Percentiles rank a stretch among this genome's conserved stretches.
phyloP scores from a whole-genome alignment of 1,140 invertebrate genomes.

The Lycorma delicatula region DNA sequence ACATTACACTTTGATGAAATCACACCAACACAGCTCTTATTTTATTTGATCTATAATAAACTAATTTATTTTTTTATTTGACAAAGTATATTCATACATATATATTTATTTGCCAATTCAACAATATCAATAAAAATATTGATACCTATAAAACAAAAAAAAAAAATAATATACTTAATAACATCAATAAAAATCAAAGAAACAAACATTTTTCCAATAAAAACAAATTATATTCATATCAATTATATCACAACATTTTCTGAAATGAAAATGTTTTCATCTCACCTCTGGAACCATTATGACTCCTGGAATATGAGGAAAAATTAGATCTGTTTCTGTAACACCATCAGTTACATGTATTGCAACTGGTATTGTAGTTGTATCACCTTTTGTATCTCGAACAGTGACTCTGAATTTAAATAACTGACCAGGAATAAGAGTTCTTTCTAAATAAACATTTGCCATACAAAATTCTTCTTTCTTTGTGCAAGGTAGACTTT shows the following conservation, averaged over 20 bases:
- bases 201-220: too few relatives aligned
- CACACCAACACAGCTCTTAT: too few relatives aligned
- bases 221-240: too few relatives aligned
- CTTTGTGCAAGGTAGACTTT: conserved; percentile 67
- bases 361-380: conserved; percentile 64
- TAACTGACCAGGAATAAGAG: conserved; percentile 62
- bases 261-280: too few relatives aligned
- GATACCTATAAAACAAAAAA: not conserved
- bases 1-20: too few relatives aligned
- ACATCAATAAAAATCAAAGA: too few relatives aligned
- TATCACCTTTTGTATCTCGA: conserved; percentile 65
- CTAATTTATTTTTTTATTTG: too few relatives aligned
- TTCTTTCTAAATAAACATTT: conserved; percentile 65
- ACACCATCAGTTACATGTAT: conserved; percentile 74
- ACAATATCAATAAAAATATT: too few relatives aligned
- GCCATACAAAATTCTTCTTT: conserved; percentile 78
- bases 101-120: too few relatives aligned
- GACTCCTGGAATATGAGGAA: conserved; percentile 71
- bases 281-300: conserved; percentile 70
- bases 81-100: too few relatives aligned
- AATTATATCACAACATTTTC: too few relatives aligned
- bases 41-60: too few relatives aligned
- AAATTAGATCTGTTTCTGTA: conserved; percentile 65
- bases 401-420: conserved; percentile 74
- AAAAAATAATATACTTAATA: conserved; percentile 5